Conservation (phyloP, 2,797 vertebrate genomes). For the Sebastiscus tertius region DNA sequence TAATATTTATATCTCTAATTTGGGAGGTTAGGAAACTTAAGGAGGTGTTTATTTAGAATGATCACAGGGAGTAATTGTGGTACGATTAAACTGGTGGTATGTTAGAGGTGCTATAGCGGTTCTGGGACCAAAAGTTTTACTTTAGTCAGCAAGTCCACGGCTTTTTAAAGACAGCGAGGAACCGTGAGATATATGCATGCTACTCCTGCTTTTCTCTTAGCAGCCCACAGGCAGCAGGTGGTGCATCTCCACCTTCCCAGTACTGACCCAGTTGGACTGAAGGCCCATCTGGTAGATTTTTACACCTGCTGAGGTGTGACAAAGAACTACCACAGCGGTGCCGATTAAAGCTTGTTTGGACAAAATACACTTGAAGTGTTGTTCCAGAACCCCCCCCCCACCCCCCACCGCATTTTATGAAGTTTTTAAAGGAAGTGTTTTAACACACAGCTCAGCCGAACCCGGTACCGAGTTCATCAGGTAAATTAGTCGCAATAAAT, state of each 20-base stretch:
- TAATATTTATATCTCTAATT: background rate
- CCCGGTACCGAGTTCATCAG: too few species aligned
- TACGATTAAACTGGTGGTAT: background rate
- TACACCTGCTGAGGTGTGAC: slow-evolving; percentile 26
- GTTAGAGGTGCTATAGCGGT: background rate
- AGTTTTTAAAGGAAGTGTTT: too few species aligned
- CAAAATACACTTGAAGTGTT: too few species aligned
- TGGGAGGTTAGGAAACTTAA: background rate
- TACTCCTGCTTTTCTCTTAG: background rate
- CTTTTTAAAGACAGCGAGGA: background rate
- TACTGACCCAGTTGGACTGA: background rate
- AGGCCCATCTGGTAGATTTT: background rate
- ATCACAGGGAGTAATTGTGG: background rate
- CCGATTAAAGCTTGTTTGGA: background rate
- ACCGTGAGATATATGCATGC: background rate
- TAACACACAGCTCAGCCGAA: too few species aligned
- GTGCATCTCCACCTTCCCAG: background rate
- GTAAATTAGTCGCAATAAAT: too few species aligned
- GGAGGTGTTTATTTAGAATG: background rate
- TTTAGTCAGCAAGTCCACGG: background rate
- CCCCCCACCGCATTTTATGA: too few species aligned
- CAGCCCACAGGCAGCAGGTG: slow-evolving; percentile 1
- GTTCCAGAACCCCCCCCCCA: too few species aligned
- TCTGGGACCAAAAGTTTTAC: background rate
- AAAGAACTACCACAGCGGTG: slow-evolving; percentile 2